Evolutionary conservation across 2,113 vertebrate species (phyloP), one percentile per base, ranked within the genome.

Genomic region (Maccullochella peelii): DNA sequence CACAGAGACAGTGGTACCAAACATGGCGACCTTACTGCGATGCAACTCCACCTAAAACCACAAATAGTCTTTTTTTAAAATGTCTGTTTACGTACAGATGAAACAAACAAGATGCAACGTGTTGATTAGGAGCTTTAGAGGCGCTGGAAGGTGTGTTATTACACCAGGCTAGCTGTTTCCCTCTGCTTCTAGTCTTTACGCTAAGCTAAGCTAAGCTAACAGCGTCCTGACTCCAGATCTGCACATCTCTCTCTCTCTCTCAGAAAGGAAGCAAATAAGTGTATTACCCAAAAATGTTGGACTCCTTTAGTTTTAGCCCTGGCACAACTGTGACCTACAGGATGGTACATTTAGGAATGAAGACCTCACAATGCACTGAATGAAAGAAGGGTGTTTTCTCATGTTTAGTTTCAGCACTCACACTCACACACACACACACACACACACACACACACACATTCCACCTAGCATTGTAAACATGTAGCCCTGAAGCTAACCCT

Each of bases 291-390:
- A 50, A 50, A 75, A 75, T 76, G 74, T 79, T 57, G 63, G 82
- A 57, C 58, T 68, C 0, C 11, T 55, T 70, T 36, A 1, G 2
- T 7, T 77, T 82, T 30, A 27, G 21, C 14, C 14, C 23, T 1
- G 23, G n/a, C 69, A 49, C 44, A 61, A 15, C 47, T 52, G 55
- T 30, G 40, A 57, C 8, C 72, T 55, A 1, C n/a, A 71, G 42
- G 2, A 44, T 30, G 9, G 21, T 4, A 58, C 8, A 5, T 76
- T 40, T n/a, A 33, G 33, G 33, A 33, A 33, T 33, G 33, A 33
- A 3, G 33, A 73, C 61, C 67, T 71, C 50, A 68, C 30, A 65
- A 66, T 66, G 82, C 74, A 84, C 83, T 86, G 0, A 73, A 52
- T 7, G 18, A 38, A 49, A 12, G 25, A 66, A 38, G 38, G 52